A percentile compares a stretch with the other conserved stretches of the same genome.
Evolutionary conservation across 2,888 invertebrate species (phyloP).

Genomic region (Chloroclysta siterata): DNA sequence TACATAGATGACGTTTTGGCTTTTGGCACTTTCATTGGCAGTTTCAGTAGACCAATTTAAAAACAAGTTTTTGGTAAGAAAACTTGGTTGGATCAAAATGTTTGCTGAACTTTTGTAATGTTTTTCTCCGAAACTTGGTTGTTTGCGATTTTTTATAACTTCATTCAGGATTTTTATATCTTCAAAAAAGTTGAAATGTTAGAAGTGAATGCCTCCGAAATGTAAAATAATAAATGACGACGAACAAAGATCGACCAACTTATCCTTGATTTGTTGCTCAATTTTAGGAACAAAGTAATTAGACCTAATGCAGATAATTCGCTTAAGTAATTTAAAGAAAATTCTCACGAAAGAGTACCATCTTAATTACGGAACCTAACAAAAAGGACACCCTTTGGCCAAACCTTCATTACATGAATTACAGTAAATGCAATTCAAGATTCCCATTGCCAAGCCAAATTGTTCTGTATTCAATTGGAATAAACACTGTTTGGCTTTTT

Average conservation of each 20-base stretch:
- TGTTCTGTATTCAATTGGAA: constrained; percentile 33
- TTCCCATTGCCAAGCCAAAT: constrained; percentile 33
- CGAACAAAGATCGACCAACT: background rate
- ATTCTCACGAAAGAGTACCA: constrained; percentile 46
- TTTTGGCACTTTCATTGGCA: no score
- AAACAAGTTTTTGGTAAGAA: no score
- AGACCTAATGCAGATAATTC: constrained; percentile 32
- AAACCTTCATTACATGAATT: constrained; percentile 76
- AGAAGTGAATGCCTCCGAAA: no score
- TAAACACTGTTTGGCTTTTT: constrained; percentile 35
- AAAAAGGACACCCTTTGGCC: constrained; percentile 63
- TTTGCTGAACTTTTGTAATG: no score
- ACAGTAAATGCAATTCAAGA: constrained; percentile 45
- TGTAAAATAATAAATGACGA: no score
- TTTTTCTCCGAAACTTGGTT: no score
- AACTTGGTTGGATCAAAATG: no score
- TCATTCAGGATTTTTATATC: no score
- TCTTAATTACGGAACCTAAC: constrained; percentile 72
- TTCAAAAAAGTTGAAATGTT: no score
- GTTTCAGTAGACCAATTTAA: no score
- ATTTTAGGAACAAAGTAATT: constrained; percentile 24
- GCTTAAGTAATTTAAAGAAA: constrained; percentile 46
- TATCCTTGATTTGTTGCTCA: constrained; percentile 26
- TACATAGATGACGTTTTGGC: no score
- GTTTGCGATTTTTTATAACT: no score